Evolutionary conservation across 2,113 vertebrate genomes (phyloP), one percentile per base, ranked within the genome.

Genomic region (Notechis scutatus): DNA sequence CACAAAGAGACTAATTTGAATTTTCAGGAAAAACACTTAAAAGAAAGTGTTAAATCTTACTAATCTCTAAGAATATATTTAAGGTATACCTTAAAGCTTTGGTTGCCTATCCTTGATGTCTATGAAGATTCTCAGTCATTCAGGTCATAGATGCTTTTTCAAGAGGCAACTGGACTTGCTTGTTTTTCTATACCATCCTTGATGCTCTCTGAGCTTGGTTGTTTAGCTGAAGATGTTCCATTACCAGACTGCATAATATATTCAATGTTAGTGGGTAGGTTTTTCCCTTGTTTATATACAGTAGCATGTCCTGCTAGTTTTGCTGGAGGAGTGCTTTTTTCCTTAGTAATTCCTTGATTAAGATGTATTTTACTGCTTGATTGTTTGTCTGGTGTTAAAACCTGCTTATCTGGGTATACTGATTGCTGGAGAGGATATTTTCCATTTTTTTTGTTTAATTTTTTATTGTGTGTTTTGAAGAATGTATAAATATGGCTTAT

Each of bases 41-140:
- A 52, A 94, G 11, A 52, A 91, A 56, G 59, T 92, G 29, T 94
- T 94, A 96, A 96, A 88, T 93, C 74, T 74, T 95, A 90, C 39
- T 18, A 18, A 54, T 52, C 34, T n/a, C 87, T n/a, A 87, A 87
- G 85, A 39, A 88, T 74, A 64, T 56, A 24, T 61, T 39, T 90
- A 91, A 64, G 81, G 23, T 34, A 64, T 52, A 50, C 15, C 24
- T 18, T 87, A 54, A 45, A 59, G n/a, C 29, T 90, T 90, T 39
- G 45, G n/a, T 61, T 86, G 64, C 7, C 24, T 54, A 15, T 69
- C 29, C 29, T 69, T 69, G 12, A 69, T 69, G 29, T 61, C 57
- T 61, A 61, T 61, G 24, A 24, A 61, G 57, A 61, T 61, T 26
- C 23, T 26, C 57, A 61, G 8, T 61, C 23, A 7, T 59, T 6